Conservation (phyloP, 1,140 invertebrate species). For the Ptiloglossa arizonensis region DNA sequence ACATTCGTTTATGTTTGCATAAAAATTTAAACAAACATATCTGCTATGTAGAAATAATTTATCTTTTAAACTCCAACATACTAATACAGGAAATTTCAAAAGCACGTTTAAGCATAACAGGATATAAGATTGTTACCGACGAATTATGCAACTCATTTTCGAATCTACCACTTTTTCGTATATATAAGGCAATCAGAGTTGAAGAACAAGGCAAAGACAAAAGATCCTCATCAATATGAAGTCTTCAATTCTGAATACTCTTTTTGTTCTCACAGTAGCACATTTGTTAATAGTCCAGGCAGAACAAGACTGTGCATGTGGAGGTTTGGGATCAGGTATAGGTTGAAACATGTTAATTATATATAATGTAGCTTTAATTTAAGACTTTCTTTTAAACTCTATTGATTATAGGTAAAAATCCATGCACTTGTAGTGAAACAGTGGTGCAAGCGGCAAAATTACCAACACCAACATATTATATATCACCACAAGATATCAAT, state of each 20-base stretch:
- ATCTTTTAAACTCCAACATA: too few species aligned
- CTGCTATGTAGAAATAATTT: constrained; percentile 8
- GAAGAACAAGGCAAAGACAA: neutral
- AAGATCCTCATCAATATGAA: constrained; percentile 37
- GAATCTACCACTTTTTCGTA: neutral
- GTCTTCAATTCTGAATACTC: constrained; percentile 4
- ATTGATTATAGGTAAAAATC: constrained; percentile 31
- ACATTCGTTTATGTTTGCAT: neutral
- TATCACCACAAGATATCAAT: constrained; percentile 53
- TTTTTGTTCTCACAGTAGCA: constrained; percentile 19
- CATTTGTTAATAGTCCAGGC: constrained; percentile 22
- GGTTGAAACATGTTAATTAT: neutral
- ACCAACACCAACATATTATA: constrained; percentile 38
- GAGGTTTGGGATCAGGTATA: constrained; percentile 54
- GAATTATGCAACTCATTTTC: constrained; percentile 5
- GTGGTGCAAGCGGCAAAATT: constrained; percentile 57
- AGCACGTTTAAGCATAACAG: constrained; percentile 24
- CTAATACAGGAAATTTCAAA: constrained; percentile 12
- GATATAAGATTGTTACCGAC: constrained; percentile 5
- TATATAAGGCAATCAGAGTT: constrained; percentile 26
- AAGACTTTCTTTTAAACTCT: neutral
- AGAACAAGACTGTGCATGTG: constrained; percentile 27
- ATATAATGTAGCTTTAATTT: neutral
- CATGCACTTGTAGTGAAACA: constrained; percentile 44
- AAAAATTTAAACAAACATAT: neutral